Conservation (phyloP, 1,140 invertebrate species). For the Triops longicaudatus region DNA sequence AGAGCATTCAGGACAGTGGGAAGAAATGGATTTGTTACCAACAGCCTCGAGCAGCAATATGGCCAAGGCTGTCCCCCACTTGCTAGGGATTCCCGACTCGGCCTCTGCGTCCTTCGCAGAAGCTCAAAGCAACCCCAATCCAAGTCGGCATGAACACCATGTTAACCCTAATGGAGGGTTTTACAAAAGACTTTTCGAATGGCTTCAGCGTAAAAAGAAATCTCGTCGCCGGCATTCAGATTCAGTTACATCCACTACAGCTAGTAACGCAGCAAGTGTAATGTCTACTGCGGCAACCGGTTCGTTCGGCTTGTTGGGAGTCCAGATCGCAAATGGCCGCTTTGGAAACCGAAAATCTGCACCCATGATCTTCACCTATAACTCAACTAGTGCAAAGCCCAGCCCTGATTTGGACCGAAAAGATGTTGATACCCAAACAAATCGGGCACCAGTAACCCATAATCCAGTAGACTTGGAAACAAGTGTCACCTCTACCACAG, state of each 20-base stretch:
- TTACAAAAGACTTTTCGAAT: conserved; percentile 23
- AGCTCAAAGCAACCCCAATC: not conserved
- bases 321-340: not conserved
- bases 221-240: conserved; percentile 22
- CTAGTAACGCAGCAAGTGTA: not conserved
- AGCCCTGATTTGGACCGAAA: not conserved
- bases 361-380: conserved; percentile 30
- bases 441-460: not conserved
- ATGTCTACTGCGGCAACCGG: not conserved
- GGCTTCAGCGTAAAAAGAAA: conserved; percentile 26
- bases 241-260: not conserved
- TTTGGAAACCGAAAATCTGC: conserved; percentile 22
- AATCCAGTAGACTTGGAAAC: not conserved
- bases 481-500: not conserved
- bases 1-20: not conserved
- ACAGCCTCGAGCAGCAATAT: not conserved
- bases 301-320: not conserved
- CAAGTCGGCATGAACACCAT: not conserved
- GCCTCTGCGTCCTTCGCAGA: not conserved
- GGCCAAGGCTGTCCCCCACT: not conserved
- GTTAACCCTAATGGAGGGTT: conserved; percentile 19
- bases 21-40: not conserved
- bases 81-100: not conserved
- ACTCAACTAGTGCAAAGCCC: conserved; percentile 16
- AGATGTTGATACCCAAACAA: not conserved